These are phyloP conservation scores for Parazoanthus darwini DNA, from an alignment of 92 coral and sea anemone species.

Conservation along the genomic window DNA sequence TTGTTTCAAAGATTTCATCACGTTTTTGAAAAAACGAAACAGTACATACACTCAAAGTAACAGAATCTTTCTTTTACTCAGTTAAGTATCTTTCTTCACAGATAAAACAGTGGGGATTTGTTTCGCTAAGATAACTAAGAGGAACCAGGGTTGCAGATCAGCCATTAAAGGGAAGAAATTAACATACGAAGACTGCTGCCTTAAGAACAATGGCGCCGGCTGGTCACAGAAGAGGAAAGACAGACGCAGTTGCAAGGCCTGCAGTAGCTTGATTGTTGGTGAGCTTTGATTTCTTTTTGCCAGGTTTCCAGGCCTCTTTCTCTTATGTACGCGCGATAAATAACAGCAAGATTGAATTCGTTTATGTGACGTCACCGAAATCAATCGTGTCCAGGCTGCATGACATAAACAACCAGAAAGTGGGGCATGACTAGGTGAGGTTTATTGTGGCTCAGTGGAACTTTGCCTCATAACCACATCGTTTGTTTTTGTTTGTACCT, in stretches of 20 bases:
- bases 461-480: too few relatives aligned
- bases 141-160: background rate
- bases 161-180: background rate
- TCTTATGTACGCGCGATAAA: background rate
- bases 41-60: too few relatives aligned
- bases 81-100: too few relatives aligned
- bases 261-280: background rate
- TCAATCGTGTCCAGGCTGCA: too few relatives aligned
- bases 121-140: background rate
- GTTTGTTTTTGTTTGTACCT: too few relatives aligned
- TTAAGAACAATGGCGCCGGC: constrained; percentile 2
- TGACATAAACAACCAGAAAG: too few relatives aligned
- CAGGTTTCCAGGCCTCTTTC: background rate
- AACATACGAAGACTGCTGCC: constrained; percentile 5
- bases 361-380: too few relatives aligned
- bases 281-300: background rate
- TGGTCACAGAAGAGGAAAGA: constrained; percentile 13
- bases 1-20: too few relatives aligned
- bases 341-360: background rate
- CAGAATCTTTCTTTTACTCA: too few relatives aligned
- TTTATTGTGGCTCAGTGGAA: too few relatives aligned
- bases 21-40: too few relatives aligned
- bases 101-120: background rate
- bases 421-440: too few relatives aligned
- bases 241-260: background rate